Conservation (phyloP, 2,113 vertebrate genomes). For the Xenopus laevis region DNA sequence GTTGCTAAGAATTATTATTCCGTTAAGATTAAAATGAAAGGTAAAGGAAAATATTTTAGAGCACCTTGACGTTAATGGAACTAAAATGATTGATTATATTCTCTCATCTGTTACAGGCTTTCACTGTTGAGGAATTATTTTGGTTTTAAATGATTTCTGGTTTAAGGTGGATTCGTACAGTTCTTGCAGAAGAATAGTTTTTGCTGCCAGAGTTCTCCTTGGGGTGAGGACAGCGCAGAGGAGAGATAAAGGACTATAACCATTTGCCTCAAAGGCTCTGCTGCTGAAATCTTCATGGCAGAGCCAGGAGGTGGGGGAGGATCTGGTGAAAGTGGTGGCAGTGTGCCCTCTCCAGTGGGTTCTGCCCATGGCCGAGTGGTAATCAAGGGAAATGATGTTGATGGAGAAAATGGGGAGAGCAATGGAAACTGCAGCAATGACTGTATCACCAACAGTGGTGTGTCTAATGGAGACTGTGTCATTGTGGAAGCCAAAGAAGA, state of each 20-base stretch:
- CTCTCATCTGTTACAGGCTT: too few species aligned
- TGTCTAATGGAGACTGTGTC: conserved; percentile 85
- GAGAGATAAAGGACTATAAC: not conserved
- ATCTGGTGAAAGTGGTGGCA: conserved; percentile 24
- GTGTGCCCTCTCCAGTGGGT: conserved; percentile 21
- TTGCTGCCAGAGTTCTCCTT: not conserved
- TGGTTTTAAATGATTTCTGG: too few species aligned
- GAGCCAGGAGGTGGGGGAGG: conserved; percentile 27
- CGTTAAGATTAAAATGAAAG: too few species aligned
- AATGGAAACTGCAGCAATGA: conserved; percentile 62
- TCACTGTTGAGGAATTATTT: too few species aligned
- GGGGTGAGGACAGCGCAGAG: not conserved
- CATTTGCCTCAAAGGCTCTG: conserved; percentile 10
- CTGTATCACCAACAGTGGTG: conserved; percentile 56
- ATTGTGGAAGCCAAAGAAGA: conserved; percentile 61
- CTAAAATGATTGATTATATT: too few species aligned
- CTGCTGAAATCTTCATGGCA: conserved; percentile 38
- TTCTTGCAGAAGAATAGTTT: not conserved
- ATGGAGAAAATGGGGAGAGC: conserved; percentile 46
- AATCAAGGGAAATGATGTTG: not conserved
- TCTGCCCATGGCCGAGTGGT: conserved; percentile 6
- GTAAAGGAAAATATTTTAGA: too few species aligned
- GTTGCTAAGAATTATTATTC: too few species aligned
- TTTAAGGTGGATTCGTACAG: not conserved
- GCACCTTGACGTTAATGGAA: too few species aligned